Base-by-base conservation (phyloP, 2,888 invertebrate genomes). In the Stegana nigrithorax region DNA sequence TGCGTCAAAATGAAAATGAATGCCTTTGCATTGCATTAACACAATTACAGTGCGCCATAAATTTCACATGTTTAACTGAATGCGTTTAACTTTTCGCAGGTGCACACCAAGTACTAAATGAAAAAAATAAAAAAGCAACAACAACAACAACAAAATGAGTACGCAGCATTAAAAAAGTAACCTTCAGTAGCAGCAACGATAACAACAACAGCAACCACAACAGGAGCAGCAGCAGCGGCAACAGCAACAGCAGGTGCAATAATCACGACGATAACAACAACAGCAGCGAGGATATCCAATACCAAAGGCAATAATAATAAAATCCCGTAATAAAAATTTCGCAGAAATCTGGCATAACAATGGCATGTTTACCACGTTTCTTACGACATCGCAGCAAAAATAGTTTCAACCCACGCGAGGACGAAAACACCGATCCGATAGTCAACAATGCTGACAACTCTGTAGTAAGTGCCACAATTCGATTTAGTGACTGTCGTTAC, bases 351-450 rank as follows among this genome's bases (percentile, higher is more conserved):
- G 32, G 21, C 32, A 47, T 10, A 8, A 21, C 8, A 5, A 82
- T 82, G 83, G 81, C 83, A 59, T 82, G 82, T 62, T 82, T 82
- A 72, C 82, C 81, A 57, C 82, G 80, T 14, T 69, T 82, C 26
- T 75, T 82, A 51, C 71, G 71, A 50, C 69, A 68, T 56, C 76
- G 83, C 3, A 74, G 72, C 26, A 83, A 77, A 71, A 74, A 73
- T 68, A 83, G 82, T 71, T 82, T 83, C 57, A 75, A 72, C 39
- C 83, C 82, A 7, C 73, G 77, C 27, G 70, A 74, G 62, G 82
- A 82, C 68, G 79, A 72, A 59, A 82, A 83, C 67, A 79, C 69
- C 59, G 82, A 82, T 70, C 82, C 82, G 44, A 68, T 82, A 68
- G 71, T 82, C 67, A 78, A 79, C 68, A 77, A 67, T 60, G 70